Conservation (phyloP, 1,140 invertebrate species). For the Wiebesia pumilae region DNA sequence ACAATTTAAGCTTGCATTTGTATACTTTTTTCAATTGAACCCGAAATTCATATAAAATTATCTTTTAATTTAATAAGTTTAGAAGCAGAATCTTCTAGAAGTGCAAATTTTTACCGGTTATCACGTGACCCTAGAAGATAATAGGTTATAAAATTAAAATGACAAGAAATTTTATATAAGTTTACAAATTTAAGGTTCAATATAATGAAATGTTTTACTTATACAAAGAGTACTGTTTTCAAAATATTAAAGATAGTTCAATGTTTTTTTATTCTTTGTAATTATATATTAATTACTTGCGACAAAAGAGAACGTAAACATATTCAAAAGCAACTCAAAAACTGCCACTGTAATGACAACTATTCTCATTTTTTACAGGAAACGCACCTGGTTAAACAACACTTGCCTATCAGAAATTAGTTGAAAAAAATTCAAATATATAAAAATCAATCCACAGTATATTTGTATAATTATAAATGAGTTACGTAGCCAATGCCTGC, state of each 20-base stretch:
- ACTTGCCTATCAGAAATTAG: conserved; percentile 3
- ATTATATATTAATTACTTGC: conserved; percentile 57
- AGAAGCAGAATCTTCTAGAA: conserved; percentile 39
- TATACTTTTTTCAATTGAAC: background rate
- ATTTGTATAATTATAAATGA: background rate
- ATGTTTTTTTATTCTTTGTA: background rate
- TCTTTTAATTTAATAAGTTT: background rate
- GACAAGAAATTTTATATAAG: background rate
- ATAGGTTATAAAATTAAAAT: conserved; percentile 40
- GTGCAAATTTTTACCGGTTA: background rate
- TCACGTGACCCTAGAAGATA: background rate
- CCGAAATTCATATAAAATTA: background rate
- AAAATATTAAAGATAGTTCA: no score
- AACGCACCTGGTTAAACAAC: background rate
- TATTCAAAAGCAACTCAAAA: conserved; percentile 24
- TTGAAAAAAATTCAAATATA: background rate
- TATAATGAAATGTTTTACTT: background rate
- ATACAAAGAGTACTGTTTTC: conserved; percentile 19
- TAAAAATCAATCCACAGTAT: background rate
- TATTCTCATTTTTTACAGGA: background rate
- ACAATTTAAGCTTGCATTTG: background rate
- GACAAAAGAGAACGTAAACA: conserved; percentile 53
- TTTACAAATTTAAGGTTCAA: background rate
- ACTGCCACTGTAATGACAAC: conserved; percentile 2
- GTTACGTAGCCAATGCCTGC: background rate